Evolutionary conservation across 1,140 invertebrate species (phyloP).

Genomic region (Pogonus chalceus): DNA sequence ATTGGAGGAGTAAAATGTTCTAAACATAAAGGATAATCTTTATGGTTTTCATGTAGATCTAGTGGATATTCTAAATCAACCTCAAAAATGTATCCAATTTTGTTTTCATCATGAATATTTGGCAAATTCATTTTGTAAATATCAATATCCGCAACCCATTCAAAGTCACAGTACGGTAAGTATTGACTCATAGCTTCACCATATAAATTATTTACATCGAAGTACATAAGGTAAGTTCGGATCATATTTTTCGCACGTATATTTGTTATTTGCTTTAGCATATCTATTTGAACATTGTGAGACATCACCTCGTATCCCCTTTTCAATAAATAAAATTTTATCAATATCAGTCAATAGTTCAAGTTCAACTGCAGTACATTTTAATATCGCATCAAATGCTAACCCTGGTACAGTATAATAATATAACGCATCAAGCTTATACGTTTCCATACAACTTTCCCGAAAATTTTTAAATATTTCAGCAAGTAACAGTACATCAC

Average conservation of each 20-base stretch:
- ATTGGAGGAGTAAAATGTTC: slow-evolving; percentile 21
- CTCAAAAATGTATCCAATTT: slow-evolving; percentile 42
- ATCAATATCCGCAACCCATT: slow-evolving; percentile 28
- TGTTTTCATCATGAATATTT: slow-evolving; percentile 27
- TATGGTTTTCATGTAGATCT: slow-evolving; percentile 35
- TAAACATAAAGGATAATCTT: slow-evolving; percentile 34
- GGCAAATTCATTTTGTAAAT: slow-evolving; percentile 31
- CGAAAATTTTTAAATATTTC: slow-evolving; percentile 34
- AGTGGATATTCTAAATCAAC: slow-evolving; percentile 25
- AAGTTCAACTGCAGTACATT: slow-evolving; percentile 30
- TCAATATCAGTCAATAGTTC: slow-evolving; percentile 29
- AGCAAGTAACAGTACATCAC: slow-evolving; percentile 31
- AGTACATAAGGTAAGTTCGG: slow-evolving; percentile 34
- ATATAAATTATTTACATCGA: slow-evolving; percentile 46
- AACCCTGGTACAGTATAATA: slow-evolving; percentile 28
- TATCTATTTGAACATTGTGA: slow-evolving; percentile 7
- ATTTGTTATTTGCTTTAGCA: slow-evolving; percentile 35
- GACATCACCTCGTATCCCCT: neutral
- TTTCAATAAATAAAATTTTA: slow-evolving; percentile 8
- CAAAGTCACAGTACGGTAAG: slow-evolving; percentile 35
- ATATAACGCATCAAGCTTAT: slow-evolving; percentile 25
- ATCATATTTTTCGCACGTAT: slow-evolving; percentile 31
- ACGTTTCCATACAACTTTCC: slow-evolving; percentile 8
- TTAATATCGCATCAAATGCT: slow-evolving; percentile 34
- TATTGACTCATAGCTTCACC: slow-evolving; percentile 37